Conservation (phyloP, 2,113 vertebrate genomes). For the Rhagologus leucostigma region DNA sequence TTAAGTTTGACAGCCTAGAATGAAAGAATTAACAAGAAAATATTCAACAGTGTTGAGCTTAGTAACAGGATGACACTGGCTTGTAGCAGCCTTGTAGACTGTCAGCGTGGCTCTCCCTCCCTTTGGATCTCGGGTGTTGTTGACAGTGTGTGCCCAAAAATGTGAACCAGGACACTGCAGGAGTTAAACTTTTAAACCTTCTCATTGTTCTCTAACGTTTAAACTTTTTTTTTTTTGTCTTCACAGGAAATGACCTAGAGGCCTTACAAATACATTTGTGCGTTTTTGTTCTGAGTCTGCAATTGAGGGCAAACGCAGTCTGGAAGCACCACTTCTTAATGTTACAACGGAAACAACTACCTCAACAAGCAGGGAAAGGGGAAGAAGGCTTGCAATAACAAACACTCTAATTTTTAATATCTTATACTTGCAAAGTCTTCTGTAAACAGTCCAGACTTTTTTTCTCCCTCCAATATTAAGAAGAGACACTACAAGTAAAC, state of each 20-base stretch:
- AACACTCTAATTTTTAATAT: conserved; percentile 64
- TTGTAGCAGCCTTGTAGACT: not conserved
- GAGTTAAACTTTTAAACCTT: conserved; percentile 51
- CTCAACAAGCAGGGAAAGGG: conserved; percentile 83
- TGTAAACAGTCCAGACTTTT: conserved; percentile 39
- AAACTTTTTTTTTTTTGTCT: conserved; percentile 15
- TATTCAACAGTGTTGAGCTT: not conserved
- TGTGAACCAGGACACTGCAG: not conserved
- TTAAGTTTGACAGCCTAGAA: not conserved
- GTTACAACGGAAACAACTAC: conserved; percentile 86
- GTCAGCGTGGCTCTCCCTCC: not conserved
- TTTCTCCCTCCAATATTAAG: conserved; percentile 20
- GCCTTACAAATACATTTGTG: conserved; percentile 90
- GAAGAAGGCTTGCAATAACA: conserved; percentile 75
- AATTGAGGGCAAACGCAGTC: conserved; percentile 74
- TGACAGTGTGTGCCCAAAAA: not conserved
- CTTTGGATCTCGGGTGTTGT: not conserved
- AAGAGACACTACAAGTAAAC: conserved; percentile 72
- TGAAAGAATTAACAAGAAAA: not conserved
- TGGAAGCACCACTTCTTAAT: conserved; percentile 85
- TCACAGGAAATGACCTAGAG: conserved; percentile 96
- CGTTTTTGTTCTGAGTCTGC: conserved; percentile 82
- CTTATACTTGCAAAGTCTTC: conserved; percentile 60
- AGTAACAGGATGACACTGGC: not conserved
- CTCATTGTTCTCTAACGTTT: conserved; percentile 58